Conservation (phyloP, 2,888 invertebrate species). For the Urechis unicinctus region DNA sequence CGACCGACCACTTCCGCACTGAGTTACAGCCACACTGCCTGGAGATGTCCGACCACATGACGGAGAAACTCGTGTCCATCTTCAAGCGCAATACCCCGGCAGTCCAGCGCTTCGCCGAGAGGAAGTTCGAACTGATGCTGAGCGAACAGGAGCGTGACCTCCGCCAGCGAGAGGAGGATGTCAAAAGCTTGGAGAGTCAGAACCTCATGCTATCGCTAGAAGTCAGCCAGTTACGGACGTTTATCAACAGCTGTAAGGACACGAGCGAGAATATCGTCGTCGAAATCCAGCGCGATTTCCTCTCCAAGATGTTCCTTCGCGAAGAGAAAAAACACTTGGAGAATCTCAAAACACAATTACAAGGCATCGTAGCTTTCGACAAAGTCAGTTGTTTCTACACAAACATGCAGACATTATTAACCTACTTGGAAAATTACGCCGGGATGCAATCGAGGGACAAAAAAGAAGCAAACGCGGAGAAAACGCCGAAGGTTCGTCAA, state of each 20-base stretch:
- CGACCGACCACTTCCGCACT: conserved; percentile 12
- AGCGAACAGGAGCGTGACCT: conserved; percentile 14
- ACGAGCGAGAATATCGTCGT: not conserved
- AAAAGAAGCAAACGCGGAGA: not conserved
- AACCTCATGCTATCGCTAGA: conserved; percentile 4
- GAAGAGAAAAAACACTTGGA: conserved; percentile 9
- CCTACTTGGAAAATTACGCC: conserved; percentile 5
- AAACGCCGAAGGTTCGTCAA: not conserved
- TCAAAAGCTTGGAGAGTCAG: not conserved
- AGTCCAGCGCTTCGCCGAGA: conserved; percentile 15
- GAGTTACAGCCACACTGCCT: conserved; percentile 11
- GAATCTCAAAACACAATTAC: conserved; percentile 1
- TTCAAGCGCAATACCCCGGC: conserved; percentile 9
- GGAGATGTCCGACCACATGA: conserved; percentile 5
- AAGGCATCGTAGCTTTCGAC: conserved; percentile 6
- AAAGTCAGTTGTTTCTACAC: conserved; percentile 6
- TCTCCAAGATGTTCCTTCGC: conserved; percentile 8
- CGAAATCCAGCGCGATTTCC: conserved; percentile 6
- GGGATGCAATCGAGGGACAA: not conserved
- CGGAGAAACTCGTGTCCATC: conserved; percentile 11
- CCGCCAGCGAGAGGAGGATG: conserved; percentile 7
- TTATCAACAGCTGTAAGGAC: conserved; percentile 6
- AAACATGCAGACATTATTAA: conserved; percentile 10
- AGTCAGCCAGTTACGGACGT: conserved; percentile 5
- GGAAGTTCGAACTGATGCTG: conserved; percentile 14